phyloP scores from a whole-genome alignment of 2,888 invertebrate species.

The Odontothrips loti region DNA sequence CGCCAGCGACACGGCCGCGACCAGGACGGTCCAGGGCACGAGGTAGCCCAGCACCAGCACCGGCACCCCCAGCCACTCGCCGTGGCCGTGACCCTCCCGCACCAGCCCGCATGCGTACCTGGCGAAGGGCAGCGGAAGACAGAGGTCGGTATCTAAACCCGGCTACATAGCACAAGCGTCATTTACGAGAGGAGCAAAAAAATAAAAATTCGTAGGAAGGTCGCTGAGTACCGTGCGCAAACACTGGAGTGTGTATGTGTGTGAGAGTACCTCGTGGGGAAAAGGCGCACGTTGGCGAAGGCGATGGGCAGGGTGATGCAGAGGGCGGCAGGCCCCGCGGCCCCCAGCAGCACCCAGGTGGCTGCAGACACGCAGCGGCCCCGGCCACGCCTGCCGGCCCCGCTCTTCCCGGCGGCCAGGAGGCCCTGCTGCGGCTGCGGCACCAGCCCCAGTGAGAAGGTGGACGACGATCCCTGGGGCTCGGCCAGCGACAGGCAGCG shows the following conservation, averaged over 20 bases:
- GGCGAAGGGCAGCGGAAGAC: not conserved
- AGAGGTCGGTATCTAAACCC: too few species aligned
- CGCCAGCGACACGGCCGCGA: not conserved
- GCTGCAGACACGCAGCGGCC: constrained; percentile 31
- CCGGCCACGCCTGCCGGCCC: constrained; percentile 31
- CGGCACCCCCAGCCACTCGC: not conserved
- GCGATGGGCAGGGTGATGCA: constrained; percentile 6
- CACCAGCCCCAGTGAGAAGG: not conserved
- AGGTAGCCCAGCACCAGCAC: constrained; percentile 27
- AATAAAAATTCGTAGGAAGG: too few species aligned
- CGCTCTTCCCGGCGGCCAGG: not conserved
- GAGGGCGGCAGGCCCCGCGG: constrained; percentile 27
- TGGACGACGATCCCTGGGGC: not conserved
- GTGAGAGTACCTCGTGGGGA: constrained; percentile 19
- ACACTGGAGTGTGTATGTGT: too few species aligned
- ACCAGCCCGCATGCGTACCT: constrained; percentile 16
- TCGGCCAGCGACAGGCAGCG: constrained; percentile 14
- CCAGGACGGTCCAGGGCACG: not conserved
- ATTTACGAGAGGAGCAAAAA: too few species aligned
- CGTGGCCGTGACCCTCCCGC: not conserved
- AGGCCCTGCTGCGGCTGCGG: not conserved
- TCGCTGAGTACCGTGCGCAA: too few species aligned
- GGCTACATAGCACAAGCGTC: too few species aligned
- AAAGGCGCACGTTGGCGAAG: constrained; percentile 7
- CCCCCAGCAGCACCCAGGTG: constrained; percentile 35